phyloP scores from a whole-genome alignment of 2,888 invertebrate genomes.

The Agrotis ipsilon region DNA sequence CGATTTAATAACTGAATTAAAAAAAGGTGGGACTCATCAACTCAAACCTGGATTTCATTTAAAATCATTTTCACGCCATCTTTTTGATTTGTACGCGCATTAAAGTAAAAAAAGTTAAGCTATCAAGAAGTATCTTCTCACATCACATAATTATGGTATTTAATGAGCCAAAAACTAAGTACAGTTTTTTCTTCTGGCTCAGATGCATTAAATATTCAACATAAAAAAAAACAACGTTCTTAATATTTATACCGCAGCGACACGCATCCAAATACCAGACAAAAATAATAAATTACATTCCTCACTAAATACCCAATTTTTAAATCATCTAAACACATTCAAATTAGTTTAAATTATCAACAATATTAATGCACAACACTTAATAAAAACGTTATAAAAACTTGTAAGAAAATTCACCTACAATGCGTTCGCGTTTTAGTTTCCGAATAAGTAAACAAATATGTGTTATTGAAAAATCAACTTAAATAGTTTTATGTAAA shows the following conservation, averaged over 20 bases:
- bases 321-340: slow-evolving; percentile 38
- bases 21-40: too few species aligned
- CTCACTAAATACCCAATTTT: slow-evolving; percentile 30
- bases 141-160: too few species aligned
- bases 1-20: too few species aligned
- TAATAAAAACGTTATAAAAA: slow-evolving; percentile 49
- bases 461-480: neutral
- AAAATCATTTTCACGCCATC: too few species aligned
- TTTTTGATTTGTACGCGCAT: too few species aligned
- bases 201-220: too few species aligned
- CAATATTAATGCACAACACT: slow-evolving; percentile 50
- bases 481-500: neutral
- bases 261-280: neutral
- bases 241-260: neutral
- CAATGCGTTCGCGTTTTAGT: neutral
- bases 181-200: too few species aligned
- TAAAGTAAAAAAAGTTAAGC: too few species aligned
- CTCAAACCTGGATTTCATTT: too few species aligned
- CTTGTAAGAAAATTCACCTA: slow-evolving; percentile 47
- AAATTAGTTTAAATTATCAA: slow-evolving; percentile 35
- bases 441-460: neutral
- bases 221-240: too few species aligned
- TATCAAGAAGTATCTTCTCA: too few species aligned
- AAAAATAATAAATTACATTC: slow-evolving; percentile 15
- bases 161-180: too few species aligned